phyloP scores from a whole-genome alignment of 2,797 vertebrate genomes.

The Bufotes viridis region DNA sequence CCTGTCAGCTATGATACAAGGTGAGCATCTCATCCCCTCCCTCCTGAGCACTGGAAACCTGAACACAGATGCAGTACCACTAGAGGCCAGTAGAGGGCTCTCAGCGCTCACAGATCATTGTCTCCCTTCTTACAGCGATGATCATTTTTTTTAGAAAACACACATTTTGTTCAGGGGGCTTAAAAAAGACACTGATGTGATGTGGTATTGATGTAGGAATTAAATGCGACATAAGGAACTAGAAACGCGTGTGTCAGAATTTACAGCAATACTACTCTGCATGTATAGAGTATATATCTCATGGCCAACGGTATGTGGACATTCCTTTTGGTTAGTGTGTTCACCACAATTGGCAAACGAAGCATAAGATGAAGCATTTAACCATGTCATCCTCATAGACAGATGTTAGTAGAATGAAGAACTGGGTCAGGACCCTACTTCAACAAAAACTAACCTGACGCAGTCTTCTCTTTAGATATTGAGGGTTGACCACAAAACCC shows the following conservation, averaged over 20 bases:
- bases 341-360: background rate
- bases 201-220: background rate
- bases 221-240: constrained; percentile 20
- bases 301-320: background rate
- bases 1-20: background rate
- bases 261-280: background rate
- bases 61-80: background rate
- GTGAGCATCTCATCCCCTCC: background rate
- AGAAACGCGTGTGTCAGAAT: background rate
- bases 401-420: background rate
- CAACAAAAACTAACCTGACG: background rate
- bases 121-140: background rate
- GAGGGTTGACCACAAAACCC: no score
- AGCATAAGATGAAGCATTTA: background rate
- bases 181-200: constrained; percentile 7
- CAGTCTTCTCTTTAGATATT: no score
- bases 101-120: constrained; percentile 19
- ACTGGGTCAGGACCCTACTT: background rate
- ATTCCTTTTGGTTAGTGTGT: background rate
- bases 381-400: background rate
- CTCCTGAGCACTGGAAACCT: background rate
- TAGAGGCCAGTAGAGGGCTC: constrained; percentile 41
- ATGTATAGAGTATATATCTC: no score
- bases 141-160: constrained; percentile 23
- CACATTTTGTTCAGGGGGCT: constrained; percentile 2